A percentile compares a stretch with the other conserved stretches of the same genome.
Conservation (phyloP, 2,113 vertebrate species). For the Lagopus muta region DNA sequence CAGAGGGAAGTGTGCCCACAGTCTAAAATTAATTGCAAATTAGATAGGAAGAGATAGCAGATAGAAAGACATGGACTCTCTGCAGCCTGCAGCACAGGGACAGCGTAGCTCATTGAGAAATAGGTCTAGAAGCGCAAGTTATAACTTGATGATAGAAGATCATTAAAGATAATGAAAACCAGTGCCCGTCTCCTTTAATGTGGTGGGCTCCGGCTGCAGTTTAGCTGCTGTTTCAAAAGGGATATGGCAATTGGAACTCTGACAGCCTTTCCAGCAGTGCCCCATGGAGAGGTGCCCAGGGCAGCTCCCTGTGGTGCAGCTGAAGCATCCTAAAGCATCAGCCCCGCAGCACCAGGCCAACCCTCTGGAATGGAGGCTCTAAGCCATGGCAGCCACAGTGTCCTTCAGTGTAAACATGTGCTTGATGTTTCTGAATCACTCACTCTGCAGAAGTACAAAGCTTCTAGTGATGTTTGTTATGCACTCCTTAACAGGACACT, state of each 20-base stretch:
- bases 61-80: not conserved
- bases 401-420: not conserved
- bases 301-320: not conserved
- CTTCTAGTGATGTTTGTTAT: not conserved
- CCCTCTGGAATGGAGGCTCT: not conserved
- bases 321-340: not conserved
- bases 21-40: not conserved
- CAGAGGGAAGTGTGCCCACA: not conserved
- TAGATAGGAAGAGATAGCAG: not conserved
- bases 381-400: not conserved
- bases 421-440: not conserved
- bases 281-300: not conserved
- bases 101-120: fast-evolving
- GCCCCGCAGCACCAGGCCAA: not conserved
- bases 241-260: not conserved
- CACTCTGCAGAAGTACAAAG: not conserved
- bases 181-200: not conserved
- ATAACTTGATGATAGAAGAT: not conserved
- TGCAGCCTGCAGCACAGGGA: not conserved
- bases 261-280: not conserved
- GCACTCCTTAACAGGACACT: not conserved
- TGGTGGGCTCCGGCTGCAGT: not conserved
- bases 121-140: not conserved
- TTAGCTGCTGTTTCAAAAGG: not conserved
- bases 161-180: not conserved